Base-by-base conservation (phyloP, 2,888 invertebrate species). In the Sylvicola fuscatus region DNA sequence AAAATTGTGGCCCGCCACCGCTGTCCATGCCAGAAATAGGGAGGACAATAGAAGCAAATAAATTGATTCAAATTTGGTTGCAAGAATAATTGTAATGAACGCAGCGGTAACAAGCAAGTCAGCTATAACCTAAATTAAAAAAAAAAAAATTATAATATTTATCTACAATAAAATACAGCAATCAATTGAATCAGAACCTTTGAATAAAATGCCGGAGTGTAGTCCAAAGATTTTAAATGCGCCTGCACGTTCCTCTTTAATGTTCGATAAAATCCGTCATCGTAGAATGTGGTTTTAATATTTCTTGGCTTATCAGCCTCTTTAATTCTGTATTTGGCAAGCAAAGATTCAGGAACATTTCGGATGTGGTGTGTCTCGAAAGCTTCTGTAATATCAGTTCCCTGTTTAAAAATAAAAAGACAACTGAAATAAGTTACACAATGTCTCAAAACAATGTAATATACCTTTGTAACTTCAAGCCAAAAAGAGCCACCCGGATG, bases 401-500 rank as follows among this genome's bases (percentile, higher is more conserved):
- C 82, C 66, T 72, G 21, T 14, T 8, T 3, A 32, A 14, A 11
- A 12, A 13, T 12, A 10, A 14, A 10, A 32, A 32, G 8, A 11
- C 14, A 8, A 5, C 11, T 12, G 10, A 14, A 12, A 14, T 6
- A 13, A 15, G 6, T 32, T 6, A 13, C 3, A 15, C 14, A 8
- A 32, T 32, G 8, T n/a, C 8, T 13, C 4, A 14, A 10, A 27
- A 27, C 8, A 27, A 27, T 10, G 5, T 44, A 10, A 7, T 14
- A 5, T 57, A 70, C 82, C 63, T 74, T 70, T 2, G 77, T 70
- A 33, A 75, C 57, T 26, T 60, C 58, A 35, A 84, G 48, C 82
- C 83, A 86, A 49, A 77, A 74, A 0, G 62, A 47, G 2, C 92
- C 86, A 27, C 90, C 89, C 1, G 93, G 95, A 64, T 95, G 95